phyloP scores from a whole-genome alignment of 1,140 invertebrate species.

The Drosophila willistoni region DNA sequence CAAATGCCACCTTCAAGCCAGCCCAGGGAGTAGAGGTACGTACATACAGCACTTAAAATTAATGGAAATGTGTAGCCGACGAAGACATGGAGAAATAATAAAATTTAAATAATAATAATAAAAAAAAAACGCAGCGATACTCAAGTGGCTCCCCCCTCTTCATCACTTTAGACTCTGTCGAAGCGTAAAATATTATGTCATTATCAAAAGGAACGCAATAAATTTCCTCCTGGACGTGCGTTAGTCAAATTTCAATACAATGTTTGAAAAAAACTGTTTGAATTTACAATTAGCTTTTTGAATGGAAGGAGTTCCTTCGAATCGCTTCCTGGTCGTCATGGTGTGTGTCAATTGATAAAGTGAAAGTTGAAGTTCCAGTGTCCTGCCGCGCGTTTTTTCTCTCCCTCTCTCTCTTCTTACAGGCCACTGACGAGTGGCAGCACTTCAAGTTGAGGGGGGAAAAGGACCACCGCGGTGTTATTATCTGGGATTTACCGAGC shows the following conservation, averaged over 20 bases:
- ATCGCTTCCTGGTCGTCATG: slow-evolving; percentile 62
- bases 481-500: slow-evolving; percentile 76
- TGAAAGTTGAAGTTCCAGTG: slow-evolving; percentile 54
- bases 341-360: slow-evolving; percentile 76
- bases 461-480: slow-evolving; percentile 69
- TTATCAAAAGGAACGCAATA: slow-evolving; percentile 79
- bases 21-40: neutral
- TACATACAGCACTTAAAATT: slow-evolving; percentile 70
- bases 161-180: slow-evolving; percentile 46
- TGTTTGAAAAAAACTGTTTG: slow-evolving; percentile 57
- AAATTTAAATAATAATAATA: slow-evolving; percentile 80
- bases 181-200: slow-evolving; percentile 83
- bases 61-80: slow-evolving; percentile 73
- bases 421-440: slow-evolving; percentile 73
- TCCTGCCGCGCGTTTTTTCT: slow-evolving; percentile 61
- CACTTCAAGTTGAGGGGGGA: slow-evolving; percentile 25
- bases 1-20: neutral
- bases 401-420: slow-evolving; percentile 46
- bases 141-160: slow-evolving; percentile 32
- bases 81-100: slow-evolving; percentile 57
- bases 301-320: slow-evolving; percentile 5
- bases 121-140: slow-evolving; percentile 49
- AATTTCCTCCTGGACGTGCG: slow-evolving; percentile 59
- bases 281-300: slow-evolving; percentile 77
- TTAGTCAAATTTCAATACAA: slow-evolving; percentile 73